Conservation (phyloP, 2,797 vertebrate species). For the Gorsachius magnificus region DNA sequence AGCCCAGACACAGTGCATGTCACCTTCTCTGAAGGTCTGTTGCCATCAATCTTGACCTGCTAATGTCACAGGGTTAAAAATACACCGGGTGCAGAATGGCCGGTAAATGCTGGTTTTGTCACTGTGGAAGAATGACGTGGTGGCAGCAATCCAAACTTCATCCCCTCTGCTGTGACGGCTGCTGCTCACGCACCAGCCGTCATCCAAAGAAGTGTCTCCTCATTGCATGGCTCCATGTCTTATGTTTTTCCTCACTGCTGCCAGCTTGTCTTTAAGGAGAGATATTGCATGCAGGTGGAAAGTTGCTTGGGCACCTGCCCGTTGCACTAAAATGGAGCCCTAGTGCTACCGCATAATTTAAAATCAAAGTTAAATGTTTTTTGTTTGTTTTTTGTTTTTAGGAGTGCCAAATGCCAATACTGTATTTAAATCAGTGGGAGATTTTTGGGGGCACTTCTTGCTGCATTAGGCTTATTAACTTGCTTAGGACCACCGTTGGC, state of each 20-base stretch:
- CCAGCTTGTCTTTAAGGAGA: neutral
- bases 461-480: neutral
- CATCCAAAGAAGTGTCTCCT: neutral
- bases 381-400: neutral
- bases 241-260: neutral
- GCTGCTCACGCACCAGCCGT: neutral
- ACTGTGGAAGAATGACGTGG: neutral
- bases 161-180: neutral
- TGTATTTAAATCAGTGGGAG: neutral
- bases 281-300: neutral
- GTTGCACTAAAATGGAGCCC: neutral
- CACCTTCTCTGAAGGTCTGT: conserved; percentile 14
- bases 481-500: neutral
- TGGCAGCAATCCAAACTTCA: neutral
- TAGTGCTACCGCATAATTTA: fast-evolving
- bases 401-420: neutral
- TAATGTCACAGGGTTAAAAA: conserved; percentile 51
- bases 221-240: fast-evolving
- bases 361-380: neutral
- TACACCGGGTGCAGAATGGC: neutral
- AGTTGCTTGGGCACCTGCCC: neutral
- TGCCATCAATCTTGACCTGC: conserved; percentile 36
- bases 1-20: neutral
- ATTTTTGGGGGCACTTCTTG: neutral
- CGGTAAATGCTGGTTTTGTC: neutral